Evolutionary conservation across 2,797 vertebrate species (phyloP), one percentile per base, ranked within the genome.

Genomic region (Acipenser transmontanus): DNA sequence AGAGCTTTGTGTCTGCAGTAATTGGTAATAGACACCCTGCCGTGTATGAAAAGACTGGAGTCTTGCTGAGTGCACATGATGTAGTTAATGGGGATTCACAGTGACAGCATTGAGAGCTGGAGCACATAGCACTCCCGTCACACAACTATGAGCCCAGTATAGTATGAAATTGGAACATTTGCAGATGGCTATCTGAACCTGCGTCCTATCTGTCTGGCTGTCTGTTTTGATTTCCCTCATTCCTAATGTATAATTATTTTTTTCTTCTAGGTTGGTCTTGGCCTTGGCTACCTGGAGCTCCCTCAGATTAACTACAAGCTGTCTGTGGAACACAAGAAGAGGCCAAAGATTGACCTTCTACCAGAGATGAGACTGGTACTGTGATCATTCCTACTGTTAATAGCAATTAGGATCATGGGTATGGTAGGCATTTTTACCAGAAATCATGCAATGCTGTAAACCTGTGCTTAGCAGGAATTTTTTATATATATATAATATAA

Each of bases 301-400:
- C 97, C 97, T 7, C 97, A 99, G 83, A 93, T 99, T 68, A 98
- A 99, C 89, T 99, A 99, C 86, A 96, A 91, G 81, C 94, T 99
- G 63, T 99, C 95, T 0, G 95, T 99, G 59, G 97, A 98, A 70
- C 97, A 99, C 82, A 96, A 95, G 84, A 91, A 92, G 75, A 94
- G 93, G 70, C 80, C 94, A 66, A 94, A 94, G 79, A 88, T 97
- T 75, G 95, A 99, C 73, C 89, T 93, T 7, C 71, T 93, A 77
- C 97, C 97, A 0, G 91, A 95, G 76, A 89, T 94, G 77, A 90
- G 97, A 73, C 89, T 99, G 94, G 97, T 99, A 82, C 47, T 52
- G 62, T 64, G 47, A 52, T 11, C 50, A 47, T 13, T 56, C n/a
- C 17, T n/a, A 48, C 11, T 20, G 47, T 9, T 10, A 54, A 20